Conservation (phyloP, 2,797 vertebrate genomes). For the Lacerta viridis region DNA sequence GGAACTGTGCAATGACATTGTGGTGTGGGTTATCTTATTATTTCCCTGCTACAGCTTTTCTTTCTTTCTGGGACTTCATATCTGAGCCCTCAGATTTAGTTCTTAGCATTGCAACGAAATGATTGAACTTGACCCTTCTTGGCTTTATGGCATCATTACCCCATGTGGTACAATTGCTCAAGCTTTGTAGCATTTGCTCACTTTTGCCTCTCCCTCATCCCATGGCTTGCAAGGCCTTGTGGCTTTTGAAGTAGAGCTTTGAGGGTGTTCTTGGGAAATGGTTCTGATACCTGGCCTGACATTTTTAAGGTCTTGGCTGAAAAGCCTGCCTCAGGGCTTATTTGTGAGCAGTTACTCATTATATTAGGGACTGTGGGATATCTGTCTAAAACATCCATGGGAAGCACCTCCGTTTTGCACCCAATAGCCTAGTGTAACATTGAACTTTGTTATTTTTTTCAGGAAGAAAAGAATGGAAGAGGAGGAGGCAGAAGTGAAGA, state of each 20-base stretch:
- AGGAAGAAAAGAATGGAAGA: constrained; percentile 95
- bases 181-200: not conserved
- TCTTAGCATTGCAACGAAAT: not conserved
- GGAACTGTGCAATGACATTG: constrained; percentile 92
- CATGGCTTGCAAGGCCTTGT: not conserved
- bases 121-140: accelerated
- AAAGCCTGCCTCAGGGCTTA: not conserved
- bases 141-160: accelerated
- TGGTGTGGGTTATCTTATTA: constrained; percentile 84
- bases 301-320: not conserved
- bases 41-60: constrained; percentile 21
- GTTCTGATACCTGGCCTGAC: accelerated
- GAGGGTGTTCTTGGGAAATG: not conserved
- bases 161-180: not conserved
- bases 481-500: constrained; percentile 92
- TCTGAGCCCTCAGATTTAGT: not conserved
- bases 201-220: not conserved
- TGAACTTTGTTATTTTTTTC: constrained; percentile 52
- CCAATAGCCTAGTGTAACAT: constrained; percentile 24
- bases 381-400: not conserved
- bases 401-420: not conserved
- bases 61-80: constrained; percentile 5
- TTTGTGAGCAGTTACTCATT: not conserved
- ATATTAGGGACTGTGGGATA: not conserved
- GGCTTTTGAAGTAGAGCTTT: not conserved